phyloP scores from a whole-genome alignment of 2,888 invertebrate species.

The Azorinus chamasolen region DNA sequence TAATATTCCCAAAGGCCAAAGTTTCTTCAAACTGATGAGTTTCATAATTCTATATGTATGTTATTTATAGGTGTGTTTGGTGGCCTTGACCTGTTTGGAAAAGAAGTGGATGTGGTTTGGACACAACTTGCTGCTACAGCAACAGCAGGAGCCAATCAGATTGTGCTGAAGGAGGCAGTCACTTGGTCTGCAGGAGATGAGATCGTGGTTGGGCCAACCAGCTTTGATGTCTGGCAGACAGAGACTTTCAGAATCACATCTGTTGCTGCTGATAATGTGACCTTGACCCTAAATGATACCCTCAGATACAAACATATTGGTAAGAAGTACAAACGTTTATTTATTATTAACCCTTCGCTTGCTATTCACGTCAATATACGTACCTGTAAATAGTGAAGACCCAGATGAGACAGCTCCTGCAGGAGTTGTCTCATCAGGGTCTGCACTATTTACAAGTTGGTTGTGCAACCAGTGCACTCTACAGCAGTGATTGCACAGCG shows the following conservation, averaged over 20 bases:
- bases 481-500: no score
- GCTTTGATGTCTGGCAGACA: slow-evolving; percentile 76
- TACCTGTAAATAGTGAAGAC: no score
- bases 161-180: slow-evolving; percentile 72
- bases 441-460: no score
- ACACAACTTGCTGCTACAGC: slow-evolving; percentile 75
- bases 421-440: no score
- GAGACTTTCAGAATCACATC: slow-evolving; percentile 75
- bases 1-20: no score
- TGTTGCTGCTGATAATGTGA: slow-evolving; percentile 64
- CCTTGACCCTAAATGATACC: slow-evolving; percentile 76
- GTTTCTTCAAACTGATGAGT: no score
- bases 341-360: no score
- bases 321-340: no score
- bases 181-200: slow-evolving; percentile 78
- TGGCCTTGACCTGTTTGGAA: slow-evolving; percentile 82
- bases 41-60: neutral
- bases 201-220: slow-evolving; percentile 79
- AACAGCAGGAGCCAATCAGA: slow-evolving; percentile 63
- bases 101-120: slow-evolving; percentile 72
- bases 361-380: no score
- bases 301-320: slow-evolving; percentile 77
- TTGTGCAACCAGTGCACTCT: no score
- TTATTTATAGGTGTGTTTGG: slow-evolving; percentile 78
- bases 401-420: no score